Evolutionary conservation across 1,140 invertebrate species (phyloP), one percentile per base, ranked within the genome.

Genomic region (Mamestra configurata): DNA sequence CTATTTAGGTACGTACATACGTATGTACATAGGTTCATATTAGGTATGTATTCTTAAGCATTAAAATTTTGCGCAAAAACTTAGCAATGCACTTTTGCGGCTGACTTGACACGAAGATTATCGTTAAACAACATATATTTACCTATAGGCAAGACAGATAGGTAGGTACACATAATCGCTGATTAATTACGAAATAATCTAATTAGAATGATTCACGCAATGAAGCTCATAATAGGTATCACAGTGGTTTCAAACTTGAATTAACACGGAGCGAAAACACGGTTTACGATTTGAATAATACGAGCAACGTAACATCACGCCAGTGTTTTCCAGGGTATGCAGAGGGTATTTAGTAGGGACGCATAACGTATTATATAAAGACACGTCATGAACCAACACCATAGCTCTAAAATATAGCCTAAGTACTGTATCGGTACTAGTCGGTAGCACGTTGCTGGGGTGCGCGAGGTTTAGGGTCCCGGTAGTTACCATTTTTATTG

Each of bases 131-230:
- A 20, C 35, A 40, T 40, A 18, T 20, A 70, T 24, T 15, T 15
- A n/a, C n/a, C n/a, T n/a, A 46, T 70, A 70, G 49, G 66, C 43
- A 70, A 70, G 49, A 70, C 22, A 70, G 40, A 49, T 49, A 70
- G 49, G 49, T 15, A 70, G 40, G 27, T 49, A 61, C 27, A 46
- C 66, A 70, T 70, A 70, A 70, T 70, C 37, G 66, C 11, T 37
- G 37, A 46, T 46, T 70, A 70, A 70, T 70, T 70, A 46, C 40
- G 18, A 43, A 18, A 22, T 66, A 66, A 66, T 43, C 37, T 27
- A 46, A 70, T 70, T 70, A 49, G n/a, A 66, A 66, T 11, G 11
- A 57, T 24, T 57, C 61, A 66, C 61, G 35, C 27, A 64, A 64
- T 64, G 2, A 1, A 37, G 7, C 31, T 18, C 35, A 66, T 66